Conservation (phyloP, 2,113 vertebrate genomes). For the Aythya baeri region DNA sequence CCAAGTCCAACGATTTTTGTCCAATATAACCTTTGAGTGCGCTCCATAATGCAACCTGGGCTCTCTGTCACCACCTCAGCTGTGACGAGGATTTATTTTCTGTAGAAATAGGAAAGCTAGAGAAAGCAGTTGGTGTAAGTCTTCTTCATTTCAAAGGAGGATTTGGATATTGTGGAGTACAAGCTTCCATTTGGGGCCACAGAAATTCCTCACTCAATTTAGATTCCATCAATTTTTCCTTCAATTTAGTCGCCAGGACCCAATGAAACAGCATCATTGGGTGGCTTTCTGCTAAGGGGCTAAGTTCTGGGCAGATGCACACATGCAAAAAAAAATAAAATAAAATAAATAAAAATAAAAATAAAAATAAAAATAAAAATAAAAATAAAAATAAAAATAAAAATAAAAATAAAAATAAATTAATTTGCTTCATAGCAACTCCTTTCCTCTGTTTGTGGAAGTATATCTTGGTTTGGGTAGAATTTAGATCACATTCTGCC, state of each 20-base stretch:
- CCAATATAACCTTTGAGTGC: fast-evolving
- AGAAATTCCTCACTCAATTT: not conserved
- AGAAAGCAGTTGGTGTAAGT: not conserved
- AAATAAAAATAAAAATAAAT: no score
- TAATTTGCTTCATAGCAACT: not conserved
- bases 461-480: not conserved
- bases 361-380: no score
- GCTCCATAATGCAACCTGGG: not conserved
- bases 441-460: not conserved
- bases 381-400: no score
- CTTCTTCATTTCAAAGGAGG: not conserved
- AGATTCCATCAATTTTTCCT: not conserved
- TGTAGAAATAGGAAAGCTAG: not conserved
- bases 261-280: not conserved
- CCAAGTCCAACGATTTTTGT: not conserved
- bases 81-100: not conserved
- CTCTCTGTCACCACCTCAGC: not conserved
- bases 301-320: not conserved
- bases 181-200: not conserved
- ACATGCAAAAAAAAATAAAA: no score
- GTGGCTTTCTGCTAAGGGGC: not conserved
- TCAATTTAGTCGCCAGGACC: not conserved
- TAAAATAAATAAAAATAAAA: no score
- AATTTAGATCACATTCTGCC: fast-evolving
- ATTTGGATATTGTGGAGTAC: not conserved